Percentiles rank a stretch among this genome's conserved stretches.
Conservation (phyloP, 2,888 invertebrate species). For the Arrhopalites spinosus region DNA sequence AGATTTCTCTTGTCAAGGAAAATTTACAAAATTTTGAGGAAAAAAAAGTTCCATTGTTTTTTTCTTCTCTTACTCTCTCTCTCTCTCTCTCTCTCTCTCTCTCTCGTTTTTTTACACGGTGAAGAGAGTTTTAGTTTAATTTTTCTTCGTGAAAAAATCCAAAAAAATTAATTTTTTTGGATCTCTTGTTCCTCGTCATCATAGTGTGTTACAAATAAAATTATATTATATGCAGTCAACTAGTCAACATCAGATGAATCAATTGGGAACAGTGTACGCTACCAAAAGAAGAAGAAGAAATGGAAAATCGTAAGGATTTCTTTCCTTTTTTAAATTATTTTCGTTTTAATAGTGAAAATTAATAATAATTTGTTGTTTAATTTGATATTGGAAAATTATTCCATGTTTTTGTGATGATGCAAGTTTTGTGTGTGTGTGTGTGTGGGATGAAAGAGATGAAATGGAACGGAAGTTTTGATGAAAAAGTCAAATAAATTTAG, state of each 20-base stretch:
- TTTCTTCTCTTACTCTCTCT: background rate
- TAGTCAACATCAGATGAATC: conserved; percentile 68
- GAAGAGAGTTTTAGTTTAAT: too few species aligned
- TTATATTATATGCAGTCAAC: conserved; percentile 36
- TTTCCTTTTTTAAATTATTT: too few species aligned
- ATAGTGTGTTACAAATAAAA: background rate
- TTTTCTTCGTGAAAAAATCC: too few species aligned
- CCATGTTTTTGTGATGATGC: too few species aligned
- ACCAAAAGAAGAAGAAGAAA: conserved; percentile 93
- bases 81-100: background rate
- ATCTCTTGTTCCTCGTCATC: background rate
- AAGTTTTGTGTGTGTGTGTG: background rate
- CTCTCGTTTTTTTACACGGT: background rate
- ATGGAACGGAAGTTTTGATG: background rate
- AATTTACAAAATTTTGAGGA: too few species aligned
- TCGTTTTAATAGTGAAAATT: too few species aligned
- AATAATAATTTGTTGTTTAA: background rate
- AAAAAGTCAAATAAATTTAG: too few species aligned
- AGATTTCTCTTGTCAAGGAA: too few species aligned
- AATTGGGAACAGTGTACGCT: conserved; percentile 94
- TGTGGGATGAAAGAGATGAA: background rate
- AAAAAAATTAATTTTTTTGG: background rate
- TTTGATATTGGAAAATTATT: background rate
- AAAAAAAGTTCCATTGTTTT: too few species aligned
- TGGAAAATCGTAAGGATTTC: conserved; percentile 95